Percentiles rank a stretch among this genome's conserved stretches.
These are phyloP conservation scores for Gortyna flavago DNA, from an alignment of 2,888 invertebrate species.

Conservation along the genomic window DNA sequence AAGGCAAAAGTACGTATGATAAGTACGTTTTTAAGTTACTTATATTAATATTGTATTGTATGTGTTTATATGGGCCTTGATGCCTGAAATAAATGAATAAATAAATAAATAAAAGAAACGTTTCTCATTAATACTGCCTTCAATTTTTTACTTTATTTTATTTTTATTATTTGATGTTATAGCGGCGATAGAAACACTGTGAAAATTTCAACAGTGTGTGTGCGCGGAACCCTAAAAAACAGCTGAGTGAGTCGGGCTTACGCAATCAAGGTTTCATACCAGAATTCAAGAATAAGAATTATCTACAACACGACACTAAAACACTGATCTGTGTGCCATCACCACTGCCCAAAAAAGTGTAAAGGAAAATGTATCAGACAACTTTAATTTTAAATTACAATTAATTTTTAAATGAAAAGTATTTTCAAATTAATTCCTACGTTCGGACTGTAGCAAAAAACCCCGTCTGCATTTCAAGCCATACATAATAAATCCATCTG, in stretches of 20 bases:
- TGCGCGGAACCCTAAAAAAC: neutral
- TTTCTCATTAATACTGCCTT: no score
- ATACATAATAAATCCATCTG: neutral
- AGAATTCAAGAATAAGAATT: neutral
- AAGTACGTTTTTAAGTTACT: no score
- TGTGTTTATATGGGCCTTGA: no score
- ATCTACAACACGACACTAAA: neutral
- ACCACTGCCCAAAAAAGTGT: neutral
- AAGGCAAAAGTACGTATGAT: no score
- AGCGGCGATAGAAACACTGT: no score
- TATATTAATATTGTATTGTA: no score
- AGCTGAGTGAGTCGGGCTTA: no score
- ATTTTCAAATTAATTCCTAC: neutral
- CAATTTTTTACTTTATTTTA: no score
- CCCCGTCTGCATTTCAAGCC: neutral
- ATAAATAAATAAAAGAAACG: no score
- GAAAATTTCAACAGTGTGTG: no score
- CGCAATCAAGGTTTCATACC: neutral
- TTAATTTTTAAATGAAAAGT: neutral
- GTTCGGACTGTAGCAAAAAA: neutral
- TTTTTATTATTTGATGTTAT: no score
- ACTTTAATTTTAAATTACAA: neutral
- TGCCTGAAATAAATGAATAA: no score
- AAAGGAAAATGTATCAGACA: neutral
- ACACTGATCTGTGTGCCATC: neutral